Evolutionary conservation across 2,888 invertebrate species (phyloP), one percentile per base, ranked within the genome.

Genomic region (Synergus umbraculus): DNA sequence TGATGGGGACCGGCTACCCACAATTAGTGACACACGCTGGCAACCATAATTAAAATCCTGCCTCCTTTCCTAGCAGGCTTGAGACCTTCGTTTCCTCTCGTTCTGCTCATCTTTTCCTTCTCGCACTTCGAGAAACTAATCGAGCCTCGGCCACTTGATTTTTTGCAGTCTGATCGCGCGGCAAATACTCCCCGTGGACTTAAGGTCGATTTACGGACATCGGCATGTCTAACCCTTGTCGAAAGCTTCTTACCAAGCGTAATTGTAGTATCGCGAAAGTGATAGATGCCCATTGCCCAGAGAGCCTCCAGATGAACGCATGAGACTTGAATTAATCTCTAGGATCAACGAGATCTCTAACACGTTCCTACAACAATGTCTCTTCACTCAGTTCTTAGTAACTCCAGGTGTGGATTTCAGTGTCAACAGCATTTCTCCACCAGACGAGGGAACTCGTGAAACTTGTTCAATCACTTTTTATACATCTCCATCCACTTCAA

Each of bases 1-100:
- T 89, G 90, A 90, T 88, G 87, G 84, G 76, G 77, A 78, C 76
- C 78, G 83, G 86, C 87, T 85, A 84, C 83, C 83, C 87, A 89
- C 87, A 90, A 90, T 89, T 90, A 89, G 87, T 84, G 87, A 87
- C 87, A 86, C 88, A 87, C 84, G 86, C 84, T 85, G 87, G 81
- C 84, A 85, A 86, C 86, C 85, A 85, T 89, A 89, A 90, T 90
- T 89, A 89, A 89, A 89, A 89, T 88, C 85, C 85, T 85, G 83
- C 86, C 84, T 84, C 83, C 85, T 79, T 78, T 78, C 78, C 79
- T 83, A 78, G 81, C 78, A 80, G 78, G 49, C 78, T 80, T 60
- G n/a, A 41, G 37, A 13, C 43, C 67, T 76, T 78, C 63, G 69
- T 78, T 78, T 69, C 44, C 64, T 64, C 76, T 65, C 29, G 49